A percentile compares a stretch with the other conserved stretches of the same genome.
phyloP scores from a whole-genome alignment of 92 coral and sea anemone genomes.

The Meandrina meandrites region DNA sequence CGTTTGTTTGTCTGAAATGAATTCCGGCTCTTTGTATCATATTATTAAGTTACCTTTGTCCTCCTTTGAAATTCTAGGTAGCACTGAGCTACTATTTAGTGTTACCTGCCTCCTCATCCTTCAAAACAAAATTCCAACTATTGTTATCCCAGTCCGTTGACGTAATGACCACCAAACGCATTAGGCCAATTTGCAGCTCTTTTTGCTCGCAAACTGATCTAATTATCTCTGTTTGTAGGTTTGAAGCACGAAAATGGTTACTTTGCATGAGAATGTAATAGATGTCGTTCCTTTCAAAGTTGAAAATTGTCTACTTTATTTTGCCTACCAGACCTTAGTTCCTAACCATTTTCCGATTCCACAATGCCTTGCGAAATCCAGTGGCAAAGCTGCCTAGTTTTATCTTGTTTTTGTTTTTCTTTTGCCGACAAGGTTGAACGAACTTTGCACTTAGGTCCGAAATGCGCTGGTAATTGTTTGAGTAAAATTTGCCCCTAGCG shows the following conservation, averaged over 20 bases:
- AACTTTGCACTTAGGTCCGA: slow-evolving; percentile 18
- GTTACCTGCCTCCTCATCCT: background rate
- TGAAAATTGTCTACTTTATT: background rate
- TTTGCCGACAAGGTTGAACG: slow-evolving; percentile 35
- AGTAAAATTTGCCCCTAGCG: slow-evolving; percentile 37
- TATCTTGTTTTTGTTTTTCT: slow-evolving; percentile 20
- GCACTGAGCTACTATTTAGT: background rate
- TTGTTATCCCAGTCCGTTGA: slow-evolving; percentile 30
- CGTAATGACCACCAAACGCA: slow-evolving; percentile 41
- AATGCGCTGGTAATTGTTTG: slow-evolving; percentile 5
- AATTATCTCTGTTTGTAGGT: slow-evolving; percentile 43
- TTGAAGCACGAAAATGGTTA: slow-evolving; percentile 45
- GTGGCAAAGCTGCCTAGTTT: background rate
- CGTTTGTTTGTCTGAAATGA: background rate
- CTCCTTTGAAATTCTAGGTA: background rate
- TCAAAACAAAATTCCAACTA: slow-evolving; percentile 1
- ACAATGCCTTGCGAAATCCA: background rate
- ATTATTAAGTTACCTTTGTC: background rate
- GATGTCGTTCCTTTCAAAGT: background rate
- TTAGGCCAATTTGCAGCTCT: slow-evolving; percentile 47
- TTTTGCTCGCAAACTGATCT: slow-evolving; percentile 39
- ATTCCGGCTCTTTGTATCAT: background rate
- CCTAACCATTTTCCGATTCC: background rate
- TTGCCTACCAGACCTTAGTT: background rate
- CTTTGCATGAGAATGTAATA: slow-evolving; percentile 46